These are phyloP conservation scores for Sinella curviseta DNA, from an alignment of 1,140 invertebrate species.

Conservation along the genomic window DNA sequence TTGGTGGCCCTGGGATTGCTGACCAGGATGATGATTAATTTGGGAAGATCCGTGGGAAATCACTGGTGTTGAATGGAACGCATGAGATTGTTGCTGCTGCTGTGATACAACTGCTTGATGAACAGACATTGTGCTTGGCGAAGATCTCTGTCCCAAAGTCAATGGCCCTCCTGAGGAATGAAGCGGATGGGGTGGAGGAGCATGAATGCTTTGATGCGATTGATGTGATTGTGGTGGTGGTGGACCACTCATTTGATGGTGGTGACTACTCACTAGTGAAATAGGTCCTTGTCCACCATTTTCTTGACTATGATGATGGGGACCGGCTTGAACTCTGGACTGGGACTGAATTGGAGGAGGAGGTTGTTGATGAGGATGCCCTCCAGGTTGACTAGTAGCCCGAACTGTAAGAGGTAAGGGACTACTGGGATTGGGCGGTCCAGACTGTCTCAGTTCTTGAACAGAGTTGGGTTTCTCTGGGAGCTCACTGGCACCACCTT, in stretches of 20 bases:
- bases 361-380: neutral
- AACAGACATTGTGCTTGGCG: neutral
- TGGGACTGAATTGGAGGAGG: conserved; percentile 19
- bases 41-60: conserved; percentile 1
- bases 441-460: conserved; percentile 38
- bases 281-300: conserved; percentile 37
- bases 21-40: conserved; percentile 2
- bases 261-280: conserved; percentile 20
- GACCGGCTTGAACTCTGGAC: neutral
- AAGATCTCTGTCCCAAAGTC: neutral
- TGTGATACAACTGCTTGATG: neutral
- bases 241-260: conserved; percentile 7
- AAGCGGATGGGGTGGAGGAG: neutral
- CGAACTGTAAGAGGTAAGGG: conserved; percentile 44
- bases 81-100: conserved; percentile 3
- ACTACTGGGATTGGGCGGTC: conserved; percentile 42
- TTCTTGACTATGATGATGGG: conserved; percentile 36
- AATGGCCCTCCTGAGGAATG: neutral
- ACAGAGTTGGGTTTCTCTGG: conserved; percentile 48
- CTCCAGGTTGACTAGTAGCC: neutral
- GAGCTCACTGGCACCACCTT: conserved; percentile 60
- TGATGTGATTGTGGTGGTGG: conserved; percentile 9
- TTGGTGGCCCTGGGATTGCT: neutral
- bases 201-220: neutral
- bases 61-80: conserved; percentile 10